A percentile compares a stretch with the other conserved stretches of the same genome.
phyloP scores from a whole-genome alignment of 1,140 invertebrate genomes.

The Leguminivora glycinivorella region DNA sequence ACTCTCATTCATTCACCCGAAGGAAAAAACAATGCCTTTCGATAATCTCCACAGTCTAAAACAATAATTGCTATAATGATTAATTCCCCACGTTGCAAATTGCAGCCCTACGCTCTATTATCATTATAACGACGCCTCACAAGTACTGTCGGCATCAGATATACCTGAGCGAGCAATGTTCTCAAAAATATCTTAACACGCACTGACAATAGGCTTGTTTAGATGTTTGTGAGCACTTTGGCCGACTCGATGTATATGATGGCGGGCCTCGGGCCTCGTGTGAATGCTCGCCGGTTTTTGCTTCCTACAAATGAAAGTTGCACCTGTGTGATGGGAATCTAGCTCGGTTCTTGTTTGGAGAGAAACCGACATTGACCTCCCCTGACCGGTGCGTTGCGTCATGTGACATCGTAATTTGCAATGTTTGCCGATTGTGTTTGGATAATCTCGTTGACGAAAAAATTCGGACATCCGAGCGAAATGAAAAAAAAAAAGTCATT shows the following conservation, averaged over 20 bases:
- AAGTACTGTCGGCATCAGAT: too few relatives aligned
- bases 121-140: slow-evolving; percentile 47
- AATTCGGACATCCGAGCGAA: slow-evolving; percentile 12
- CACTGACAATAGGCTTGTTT: too few relatives aligned
- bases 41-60: neutral
- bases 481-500: too few relatives aligned
- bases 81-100: neutral
- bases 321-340: slow-evolving; percentile 74
- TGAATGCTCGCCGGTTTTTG: slow-evolving; percentile 66
- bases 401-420: slow-evolving; percentile 8
- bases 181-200: too few relatives aligned
- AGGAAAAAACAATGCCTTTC: neutral
- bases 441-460: slow-evolving; percentile 7
- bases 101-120: slow-evolving; percentile 27
- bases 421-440: slow-evolving; percentile 22
- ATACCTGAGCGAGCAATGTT: too few relatives aligned
- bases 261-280: slow-evolving; percentile 44
- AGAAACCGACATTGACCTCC: slow-evolving; percentile 73
- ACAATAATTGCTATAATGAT: neutral
- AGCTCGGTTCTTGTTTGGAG: slow-evolving; percentile 49
- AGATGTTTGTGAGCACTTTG: too few relatives aligned
- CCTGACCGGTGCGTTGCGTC: slow-evolving; percentile 29
- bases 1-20: neutral
- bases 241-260: too few relatives aligned
- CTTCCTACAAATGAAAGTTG: slow-evolving; percentile 73